These are phyloP conservation scores for Ceratotherium simum DNA, from an alignment of 2,113 vertebrate genomes.

Conservation along the genomic window DNA sequence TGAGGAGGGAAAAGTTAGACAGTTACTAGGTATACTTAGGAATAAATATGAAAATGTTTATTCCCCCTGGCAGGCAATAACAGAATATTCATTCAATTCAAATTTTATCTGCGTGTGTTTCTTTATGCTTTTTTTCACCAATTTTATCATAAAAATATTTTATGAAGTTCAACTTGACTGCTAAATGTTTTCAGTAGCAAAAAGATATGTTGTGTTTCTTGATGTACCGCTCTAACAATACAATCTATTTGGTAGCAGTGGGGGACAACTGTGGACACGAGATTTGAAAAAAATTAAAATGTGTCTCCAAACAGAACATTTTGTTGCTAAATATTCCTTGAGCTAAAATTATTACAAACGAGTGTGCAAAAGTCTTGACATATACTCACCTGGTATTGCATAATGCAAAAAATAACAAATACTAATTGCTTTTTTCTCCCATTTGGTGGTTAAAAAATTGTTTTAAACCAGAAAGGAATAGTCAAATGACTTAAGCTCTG, in stretches of 20 bases:
- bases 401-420: neutral
- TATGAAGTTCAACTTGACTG: conserved; percentile 47
- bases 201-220: conserved; percentile 47
- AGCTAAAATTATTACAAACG: conserved; percentile 22
- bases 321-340: conserved; percentile 2
- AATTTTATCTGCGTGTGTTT: conserved; percentile 34
- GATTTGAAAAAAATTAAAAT: conserved; percentile 12
- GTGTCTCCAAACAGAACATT: conserved; percentile 52
- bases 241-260: neutral
- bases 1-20: neutral
- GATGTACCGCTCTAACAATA: neutral
- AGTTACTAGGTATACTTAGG: neutral
- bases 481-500: conserved; percentile 32
- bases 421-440: neutral
- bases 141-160: conserved; percentile 58
- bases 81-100: conserved; percentile 23
- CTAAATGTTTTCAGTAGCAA: conserved; percentile 56
- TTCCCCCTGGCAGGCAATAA: neutral
- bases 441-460: neutral
- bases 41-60: conserved; percentile 34
- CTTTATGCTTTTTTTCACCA: neutral
- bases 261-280: neutral
- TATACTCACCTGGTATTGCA: neutral
- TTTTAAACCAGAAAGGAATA: conserved; percentile 28
- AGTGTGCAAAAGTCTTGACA: neutral